phyloP scores from a whole-genome alignment of 1,140 invertebrate genomes.

The Elymnias hypermnestra region DNA sequence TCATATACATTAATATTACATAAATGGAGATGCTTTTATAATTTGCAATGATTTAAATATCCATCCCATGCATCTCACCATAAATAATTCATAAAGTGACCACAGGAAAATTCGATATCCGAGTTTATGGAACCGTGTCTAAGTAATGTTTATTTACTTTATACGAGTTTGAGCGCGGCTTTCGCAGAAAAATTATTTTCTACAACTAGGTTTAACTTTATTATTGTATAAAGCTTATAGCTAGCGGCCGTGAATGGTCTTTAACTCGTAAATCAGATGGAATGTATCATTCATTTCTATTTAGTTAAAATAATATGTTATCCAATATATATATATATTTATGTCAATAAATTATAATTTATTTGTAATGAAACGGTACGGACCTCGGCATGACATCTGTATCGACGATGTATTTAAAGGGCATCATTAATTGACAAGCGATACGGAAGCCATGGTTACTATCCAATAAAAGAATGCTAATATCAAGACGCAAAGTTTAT shows the following conservation, averaged over 20 bases:
- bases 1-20: neutral
- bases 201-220: constrained; percentile 4
- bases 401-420: too few relatives aligned
- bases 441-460: too few relatives aligned
- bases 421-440: too few relatives aligned
- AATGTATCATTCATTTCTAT: too few relatives aligned
- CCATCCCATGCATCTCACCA: constrained; percentile 19
- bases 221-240: neutral
- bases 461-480: too few relatives aligned
- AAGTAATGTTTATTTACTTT: constrained; percentile 27
- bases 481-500: too few relatives aligned
- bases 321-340: too few relatives aligned
- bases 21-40: neutral
- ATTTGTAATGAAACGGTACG: too few relatives aligned
- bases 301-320: too few relatives aligned
- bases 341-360: too few relatives aligned
- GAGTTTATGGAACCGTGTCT: constrained; percentile 19
- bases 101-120: constrained; percentile 19
- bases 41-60: constrained; percentile 3
- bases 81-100: constrained; percentile 32
- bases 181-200: constrained; percentile 12
- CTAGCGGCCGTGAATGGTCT: neutral
- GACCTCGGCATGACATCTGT: too few relatives aligned
- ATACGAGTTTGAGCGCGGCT: constrained; percentile 7
- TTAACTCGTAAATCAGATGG: too few relatives aligned